Conservation (phyloP, 2,888 invertebrate genomes). For the Palloptera scutellata region DNA sequence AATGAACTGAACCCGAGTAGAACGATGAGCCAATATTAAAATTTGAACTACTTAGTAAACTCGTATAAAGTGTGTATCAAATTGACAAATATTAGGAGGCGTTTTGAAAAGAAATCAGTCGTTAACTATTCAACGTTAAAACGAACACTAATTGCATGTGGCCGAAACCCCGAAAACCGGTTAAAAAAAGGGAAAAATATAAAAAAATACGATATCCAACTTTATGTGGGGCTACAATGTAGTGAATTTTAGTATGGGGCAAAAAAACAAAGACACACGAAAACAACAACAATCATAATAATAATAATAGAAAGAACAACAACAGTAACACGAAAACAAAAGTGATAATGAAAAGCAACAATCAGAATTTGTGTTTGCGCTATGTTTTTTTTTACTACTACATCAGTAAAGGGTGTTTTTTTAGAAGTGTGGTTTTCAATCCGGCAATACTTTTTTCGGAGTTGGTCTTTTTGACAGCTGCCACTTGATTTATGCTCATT, state of each 20-base stretch:
- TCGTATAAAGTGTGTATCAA: too few species aligned
- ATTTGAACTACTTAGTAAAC: too few species aligned
- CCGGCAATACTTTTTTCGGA: too few species aligned
- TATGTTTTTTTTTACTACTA: too few species aligned
- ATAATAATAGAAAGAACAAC: conserved; percentile 5
- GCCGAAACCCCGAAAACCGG: conserved; percentile 3
- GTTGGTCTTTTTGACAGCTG: too few species aligned
- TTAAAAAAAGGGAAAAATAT: conserved; percentile 13
- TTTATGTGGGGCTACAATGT: too few species aligned
- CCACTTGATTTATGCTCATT: too few species aligned
- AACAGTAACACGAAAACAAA: background rate
- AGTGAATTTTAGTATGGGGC: too few species aligned
- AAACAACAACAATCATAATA: background rate
- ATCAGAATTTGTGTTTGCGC: background rate
- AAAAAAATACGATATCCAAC: background rate
- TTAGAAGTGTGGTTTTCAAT: too few species aligned
- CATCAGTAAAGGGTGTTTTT: too few species aligned
- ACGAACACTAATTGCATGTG: conserved; percentile 39
- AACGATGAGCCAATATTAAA: conserved; percentile 11
- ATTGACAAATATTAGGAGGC: background rate
- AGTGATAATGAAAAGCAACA: background rate
- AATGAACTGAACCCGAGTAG: conserved; percentile 22
- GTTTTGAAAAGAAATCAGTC: conserved; percentile 29
- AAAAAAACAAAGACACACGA: background rate
- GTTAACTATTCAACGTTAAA: conserved; percentile 41